These are phyloP conservation scores for Antedon mediterranea DNA, from an alignment of 53 echinoderm and acorn worm genomes.

Conservation along the genomic window DNA sequence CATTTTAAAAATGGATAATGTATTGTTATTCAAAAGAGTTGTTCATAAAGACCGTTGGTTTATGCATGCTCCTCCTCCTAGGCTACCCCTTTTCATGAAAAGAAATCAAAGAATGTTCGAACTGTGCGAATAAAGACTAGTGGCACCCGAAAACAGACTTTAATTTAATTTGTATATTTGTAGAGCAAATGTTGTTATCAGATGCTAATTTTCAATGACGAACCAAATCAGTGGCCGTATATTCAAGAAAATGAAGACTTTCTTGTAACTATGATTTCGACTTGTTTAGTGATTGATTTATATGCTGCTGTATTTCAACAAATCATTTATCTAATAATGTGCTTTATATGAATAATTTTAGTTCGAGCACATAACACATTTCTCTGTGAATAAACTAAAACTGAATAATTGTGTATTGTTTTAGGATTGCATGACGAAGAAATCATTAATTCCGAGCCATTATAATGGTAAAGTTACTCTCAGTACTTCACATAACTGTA, in stretches of 20 bases:
- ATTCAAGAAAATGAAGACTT: conserved; percentile 20
- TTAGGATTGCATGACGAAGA: conserved; percentile 19
- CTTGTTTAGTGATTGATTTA: neutral
- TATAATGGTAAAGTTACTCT: conserved; percentile 18
- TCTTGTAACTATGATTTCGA: conserved; percentile 14
- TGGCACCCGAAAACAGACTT: too few species aligned
- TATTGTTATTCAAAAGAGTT: too few species aligned
- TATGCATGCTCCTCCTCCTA: too few species aligned
- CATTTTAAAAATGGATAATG: too few species aligned
- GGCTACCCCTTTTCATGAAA: too few species aligned
- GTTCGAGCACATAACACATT: too few species aligned
- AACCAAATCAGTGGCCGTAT: conserved; percentile 29
- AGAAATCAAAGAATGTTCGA: too few species aligned
- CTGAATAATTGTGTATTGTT: neutral
- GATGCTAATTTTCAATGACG: conserved; percentile 32
- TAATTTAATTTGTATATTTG: too few species aligned
- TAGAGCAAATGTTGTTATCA: conserved; percentile 34
- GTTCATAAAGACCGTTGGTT: neutral
- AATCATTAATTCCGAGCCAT: conserved; percentile 14
- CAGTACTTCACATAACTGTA: conserved; percentile 9
- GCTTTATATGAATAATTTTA: too few species aligned
- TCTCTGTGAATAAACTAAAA: too few species aligned
- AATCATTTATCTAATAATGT: too few species aligned
- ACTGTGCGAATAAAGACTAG: too few species aligned
- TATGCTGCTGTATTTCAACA: neutral